Evolutionary conservation across 2,888 invertebrate species (phyloP).

Genomic region (Cataglyphis albicans): DNA sequence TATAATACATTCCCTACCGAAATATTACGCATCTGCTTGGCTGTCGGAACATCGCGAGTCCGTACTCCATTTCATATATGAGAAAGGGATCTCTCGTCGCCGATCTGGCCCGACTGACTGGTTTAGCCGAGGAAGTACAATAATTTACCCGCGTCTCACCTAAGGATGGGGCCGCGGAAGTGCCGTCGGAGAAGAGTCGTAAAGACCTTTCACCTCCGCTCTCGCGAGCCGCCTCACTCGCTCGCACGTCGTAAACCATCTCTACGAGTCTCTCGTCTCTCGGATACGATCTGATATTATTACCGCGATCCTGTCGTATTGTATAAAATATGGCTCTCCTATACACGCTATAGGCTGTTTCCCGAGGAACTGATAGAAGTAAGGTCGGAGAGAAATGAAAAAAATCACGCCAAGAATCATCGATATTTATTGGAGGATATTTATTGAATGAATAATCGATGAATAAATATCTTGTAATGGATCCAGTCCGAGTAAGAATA

Average conservation of each 20-base stretch:
- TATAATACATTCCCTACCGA: slow-evolving; percentile 36
- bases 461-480: slow-evolving; percentile 6
- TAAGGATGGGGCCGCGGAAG: slow-evolving; percentile 45
- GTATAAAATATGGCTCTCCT: slow-evolving; percentile 68
- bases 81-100: slow-evolving; percentile 46
- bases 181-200: slow-evolving; percentile 74
- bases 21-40: slow-evolving; percentile 57
- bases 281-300: slow-evolving; percentile 76
- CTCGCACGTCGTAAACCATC: slow-evolving; percentile 79
- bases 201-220: slow-evolving; percentile 71
- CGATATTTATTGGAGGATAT: not conserved
- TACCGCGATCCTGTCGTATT: slow-evolving; percentile 64
- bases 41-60: slow-evolving; percentile 7
- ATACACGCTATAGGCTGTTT: slow-evolving; percentile 55
- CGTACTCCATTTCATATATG: slow-evolving; percentile 51
- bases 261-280: slow-evolving; percentile 54
- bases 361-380: slow-evolving; percentile 47
- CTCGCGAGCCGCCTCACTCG: slow-evolving; percentile 61
- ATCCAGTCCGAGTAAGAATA: not conserved
- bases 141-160: slow-evolving; percentile 13
- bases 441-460: not conserved
- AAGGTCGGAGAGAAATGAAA: slow-evolving; percentile 35
- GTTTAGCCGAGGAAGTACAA: slow-evolving; percentile 41
- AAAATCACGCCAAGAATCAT: not conserved
- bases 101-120: not conserved